phyloP scores from a whole-genome alignment of 2,113 vertebrate genomes.

The Gymnogyps californianus region DNA sequence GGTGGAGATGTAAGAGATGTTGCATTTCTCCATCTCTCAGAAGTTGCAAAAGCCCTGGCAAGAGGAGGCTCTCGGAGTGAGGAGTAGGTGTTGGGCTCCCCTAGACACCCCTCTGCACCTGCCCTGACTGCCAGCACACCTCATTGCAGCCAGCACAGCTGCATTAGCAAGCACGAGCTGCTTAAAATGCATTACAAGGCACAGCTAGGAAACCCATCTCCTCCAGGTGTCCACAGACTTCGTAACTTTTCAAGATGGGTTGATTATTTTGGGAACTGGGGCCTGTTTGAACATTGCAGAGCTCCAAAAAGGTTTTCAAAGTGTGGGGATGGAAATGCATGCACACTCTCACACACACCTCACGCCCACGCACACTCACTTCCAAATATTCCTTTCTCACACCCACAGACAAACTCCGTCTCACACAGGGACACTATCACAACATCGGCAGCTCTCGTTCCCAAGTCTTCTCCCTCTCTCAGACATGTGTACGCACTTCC shows the following conservation, averaged over 20 bases:
- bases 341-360: conserved; percentile 50
- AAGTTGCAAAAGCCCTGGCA: not conserved
- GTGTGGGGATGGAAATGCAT: conserved; percentile 21
- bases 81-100: not conserved
- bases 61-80: rapidly evolving
- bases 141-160: not conserved
- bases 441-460: not conserved
- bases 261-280: not conserved
- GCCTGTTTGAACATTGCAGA: not conserved
- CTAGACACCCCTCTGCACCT: not conserved
- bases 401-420: not conserved
- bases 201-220: not conserved
- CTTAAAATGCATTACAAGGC: rapidly evolving
- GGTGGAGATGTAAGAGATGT: not conserved
- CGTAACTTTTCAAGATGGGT: rapidly evolving
- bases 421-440: conserved; percentile 5
- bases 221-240: not conserved
- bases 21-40: not conserved
- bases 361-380: not conserved
- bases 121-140: not conserved
- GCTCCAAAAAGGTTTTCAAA: not conserved
- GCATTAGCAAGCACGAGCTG: rapidly evolving
- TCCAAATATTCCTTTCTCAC: conserved; percentile 39
- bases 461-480: not conserved
- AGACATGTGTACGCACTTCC: not conserved